Conservation (phyloP, 2,888 invertebrate genomes). For the Lepidochrysops patricia region DNA sequence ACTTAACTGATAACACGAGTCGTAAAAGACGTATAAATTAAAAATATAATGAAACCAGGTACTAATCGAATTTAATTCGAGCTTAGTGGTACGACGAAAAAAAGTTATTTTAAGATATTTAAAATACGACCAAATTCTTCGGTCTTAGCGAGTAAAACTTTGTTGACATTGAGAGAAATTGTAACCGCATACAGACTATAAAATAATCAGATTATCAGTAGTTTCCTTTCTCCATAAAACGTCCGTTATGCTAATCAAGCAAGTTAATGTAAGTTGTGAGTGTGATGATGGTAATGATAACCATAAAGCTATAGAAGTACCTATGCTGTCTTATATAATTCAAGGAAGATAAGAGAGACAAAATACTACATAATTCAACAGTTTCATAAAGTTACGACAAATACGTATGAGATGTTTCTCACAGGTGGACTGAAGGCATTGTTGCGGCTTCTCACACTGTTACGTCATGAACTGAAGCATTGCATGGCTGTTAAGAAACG, state of each 20-base stretch:
- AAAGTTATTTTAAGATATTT: background rate
- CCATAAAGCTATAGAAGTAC: background rate
- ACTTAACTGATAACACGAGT: slow-evolving; percentile 2
- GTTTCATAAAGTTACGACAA: slow-evolving; percentile 7
- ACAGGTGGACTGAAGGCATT: slow-evolving; percentile 6
- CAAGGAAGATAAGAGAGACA: background rate
- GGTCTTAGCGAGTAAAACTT: background rate
- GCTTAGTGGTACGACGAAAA: background rate
- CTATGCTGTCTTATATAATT: background rate
- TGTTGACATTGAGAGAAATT: background rate
- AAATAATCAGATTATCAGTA: background rate
- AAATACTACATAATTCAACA: background rate
- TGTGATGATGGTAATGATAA: background rate
- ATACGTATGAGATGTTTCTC: slow-evolving; percentile 10
- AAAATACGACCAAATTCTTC: background rate
- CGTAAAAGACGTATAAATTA: slow-evolving; percentile 2
- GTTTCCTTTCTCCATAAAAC: background rate
- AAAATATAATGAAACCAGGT: slow-evolving; percentile 1
- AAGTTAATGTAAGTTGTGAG: background rate
- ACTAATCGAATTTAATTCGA: slow-evolving; percentile 5
- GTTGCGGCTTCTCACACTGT: slow-evolving; percentile 1
- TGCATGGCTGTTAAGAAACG: background rate
- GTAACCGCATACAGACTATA: background rate
- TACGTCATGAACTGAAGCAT: background rate
- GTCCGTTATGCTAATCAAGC: background rate